Conservation (phyloP, 2,797 vertebrate genomes). For the Cephalopachus bancanus region DNA sequence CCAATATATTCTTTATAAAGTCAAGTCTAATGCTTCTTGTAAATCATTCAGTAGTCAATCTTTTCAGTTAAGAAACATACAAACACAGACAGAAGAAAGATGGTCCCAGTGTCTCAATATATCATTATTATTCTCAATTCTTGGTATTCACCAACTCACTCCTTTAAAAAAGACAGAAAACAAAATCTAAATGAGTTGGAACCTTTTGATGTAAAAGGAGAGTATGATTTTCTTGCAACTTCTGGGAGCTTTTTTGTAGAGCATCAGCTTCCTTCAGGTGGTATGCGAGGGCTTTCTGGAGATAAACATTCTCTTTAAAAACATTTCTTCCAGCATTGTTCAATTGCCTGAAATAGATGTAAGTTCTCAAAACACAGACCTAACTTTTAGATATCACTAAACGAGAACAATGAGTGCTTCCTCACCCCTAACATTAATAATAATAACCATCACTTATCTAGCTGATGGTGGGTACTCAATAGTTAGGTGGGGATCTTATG, state of each 20-base stretch:
- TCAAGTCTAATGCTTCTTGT: slow-evolving; percentile 43
- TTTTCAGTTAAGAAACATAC: slow-evolving; percentile 56
- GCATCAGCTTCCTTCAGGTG: slow-evolving; percentile 91
- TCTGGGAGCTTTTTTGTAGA: slow-evolving; percentile 88
- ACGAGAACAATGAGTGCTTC: slow-evolving; percentile 14
- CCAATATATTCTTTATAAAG: slow-evolving; percentile 42
- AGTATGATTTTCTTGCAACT: slow-evolving; percentile 88
- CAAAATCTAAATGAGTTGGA: slow-evolving; percentile 65
- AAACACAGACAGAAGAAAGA: slow-evolving; percentile 65
- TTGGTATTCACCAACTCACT: slow-evolving; percentile 49
- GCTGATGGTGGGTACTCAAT: not conserved
- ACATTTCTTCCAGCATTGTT: slow-evolving; percentile 90
- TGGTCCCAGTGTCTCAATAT: not conserved
- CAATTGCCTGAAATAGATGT: slow-evolving; percentile 90
- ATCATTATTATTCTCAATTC: slow-evolving; percentile 13
- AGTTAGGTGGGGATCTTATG: not conserved
- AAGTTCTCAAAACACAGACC: slow-evolving; percentile 60
- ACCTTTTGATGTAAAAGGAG: slow-evolving; percentile 91
- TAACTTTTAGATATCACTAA: slow-evolving; percentile 40
- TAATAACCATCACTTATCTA: slow-evolving; percentile 20
- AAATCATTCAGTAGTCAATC: slow-evolving; percentile 45
- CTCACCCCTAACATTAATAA: not conserved
- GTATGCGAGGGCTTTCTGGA: slow-evolving; percentile 91
- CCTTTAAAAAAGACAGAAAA: not conserved
- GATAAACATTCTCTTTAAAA: slow-evolving; percentile 93